phyloP scores from a whole-genome alignment of 2,888 invertebrate genomes.

The Uloborus plumipes region DNA sequence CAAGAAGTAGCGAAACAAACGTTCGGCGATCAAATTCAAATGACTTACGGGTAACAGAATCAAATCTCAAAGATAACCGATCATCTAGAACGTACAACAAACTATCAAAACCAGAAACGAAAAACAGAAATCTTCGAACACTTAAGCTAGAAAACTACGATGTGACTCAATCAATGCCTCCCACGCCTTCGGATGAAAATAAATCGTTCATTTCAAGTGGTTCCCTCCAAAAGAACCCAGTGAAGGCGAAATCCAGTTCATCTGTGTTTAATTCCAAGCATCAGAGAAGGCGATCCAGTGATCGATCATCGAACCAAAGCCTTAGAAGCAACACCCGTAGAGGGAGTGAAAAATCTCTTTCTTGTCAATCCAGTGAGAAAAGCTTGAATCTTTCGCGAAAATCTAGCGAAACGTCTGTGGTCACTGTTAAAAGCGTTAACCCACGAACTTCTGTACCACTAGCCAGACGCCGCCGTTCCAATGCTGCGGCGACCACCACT shows the following conservation, averaged over 20 bases:
- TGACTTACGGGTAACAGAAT: conserved; percentile 9
- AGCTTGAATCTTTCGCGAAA: conserved; percentile 59
- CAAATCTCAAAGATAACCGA: conserved; percentile 60
- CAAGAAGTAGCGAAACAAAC: conserved; percentile 4
- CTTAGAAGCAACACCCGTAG: conserved; percentile 41
- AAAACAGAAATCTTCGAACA: conserved; percentile 69
- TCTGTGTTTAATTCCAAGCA: conserved; percentile 47
- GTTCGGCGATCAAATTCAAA: too few relatives aligned
- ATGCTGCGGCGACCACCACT: conserved; percentile 4
- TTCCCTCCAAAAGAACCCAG: conserved; percentile 18
- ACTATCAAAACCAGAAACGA: conserved; percentile 73
- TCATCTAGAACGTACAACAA: conserved; percentile 73
- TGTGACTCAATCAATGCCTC: conserved; percentile 57
- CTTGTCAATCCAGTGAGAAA: conserved; percentile 47
- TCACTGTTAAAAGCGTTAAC: conserved; percentile 38
- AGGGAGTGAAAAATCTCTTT: conserved; percentile 57
- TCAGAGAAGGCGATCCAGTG: conserved; percentile 51
- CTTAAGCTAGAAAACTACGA: conserved; percentile 64
- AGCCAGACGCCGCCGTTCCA: conserved; percentile 12
- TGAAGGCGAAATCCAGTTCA: conserved; percentile 46
- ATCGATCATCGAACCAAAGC: conserved; percentile 25
- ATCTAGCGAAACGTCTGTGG: conserved; percentile 57
- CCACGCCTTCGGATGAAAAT: conserved; percentile 58
- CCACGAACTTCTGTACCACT: conserved; percentile 14
- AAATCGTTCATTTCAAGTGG: conserved; percentile 50